phyloP scores from a whole-genome alignment of 2,888 invertebrate species.

The Agrochola litura region DNA sequence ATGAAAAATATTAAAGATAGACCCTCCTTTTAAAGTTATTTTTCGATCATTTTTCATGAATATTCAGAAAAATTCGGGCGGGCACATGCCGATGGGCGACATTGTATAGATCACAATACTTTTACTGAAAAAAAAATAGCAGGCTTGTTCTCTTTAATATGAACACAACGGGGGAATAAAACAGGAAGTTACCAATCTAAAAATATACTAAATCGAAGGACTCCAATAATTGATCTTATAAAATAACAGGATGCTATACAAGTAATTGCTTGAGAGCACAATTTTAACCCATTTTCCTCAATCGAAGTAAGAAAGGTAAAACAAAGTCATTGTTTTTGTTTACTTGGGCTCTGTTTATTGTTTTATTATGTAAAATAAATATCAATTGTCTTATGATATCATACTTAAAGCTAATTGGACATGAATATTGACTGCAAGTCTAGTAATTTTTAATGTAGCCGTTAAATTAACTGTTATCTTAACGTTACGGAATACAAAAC shows the following conservation, averaged over 20 bases:
- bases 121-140: background rate
- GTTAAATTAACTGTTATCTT: too few species aligned
- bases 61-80: too few species aligned
- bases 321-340: constrained; percentile 18
- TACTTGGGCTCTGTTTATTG: constrained; percentile 10
- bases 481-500: too few species aligned
- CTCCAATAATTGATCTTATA: background rate
- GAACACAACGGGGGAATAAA: background rate
- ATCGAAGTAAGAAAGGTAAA: constrained; percentile 3
- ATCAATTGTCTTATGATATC: constrained; percentile 1
- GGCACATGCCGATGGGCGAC: too few species aligned
- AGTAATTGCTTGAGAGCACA: constrained; percentile 25
- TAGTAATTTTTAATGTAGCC: too few species aligned
- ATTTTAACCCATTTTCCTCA: constrained; percentile 40
- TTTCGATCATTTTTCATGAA: too few species aligned
- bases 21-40: too few species aligned
- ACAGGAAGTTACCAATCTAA: background rate
- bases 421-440: too few species aligned
- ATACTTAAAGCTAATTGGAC: too few species aligned
- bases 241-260: constrained; percentile 2
- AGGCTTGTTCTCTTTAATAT: background rate
- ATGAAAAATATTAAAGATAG: too few species aligned
- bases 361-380: background rate
- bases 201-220: background rate
- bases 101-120: background rate